Evolutionary conservation across 2,888 invertebrate species (phyloP).

Genomic region (Acleris sparsana): DNA sequence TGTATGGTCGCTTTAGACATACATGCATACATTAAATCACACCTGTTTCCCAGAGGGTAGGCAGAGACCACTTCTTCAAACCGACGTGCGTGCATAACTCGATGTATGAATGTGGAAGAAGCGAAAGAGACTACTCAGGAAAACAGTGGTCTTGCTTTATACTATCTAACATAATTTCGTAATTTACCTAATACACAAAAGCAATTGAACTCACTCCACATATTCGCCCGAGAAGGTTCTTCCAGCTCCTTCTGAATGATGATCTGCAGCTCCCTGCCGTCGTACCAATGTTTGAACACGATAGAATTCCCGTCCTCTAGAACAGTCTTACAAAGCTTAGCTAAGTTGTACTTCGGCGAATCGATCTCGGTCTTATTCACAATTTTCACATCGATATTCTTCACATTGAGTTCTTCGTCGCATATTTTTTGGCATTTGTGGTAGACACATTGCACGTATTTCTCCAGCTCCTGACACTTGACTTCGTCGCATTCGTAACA

Average conservation of each 20-base stretch:
- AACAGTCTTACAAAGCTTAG: conserved; percentile 55
- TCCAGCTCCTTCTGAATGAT: conserved; percentile 66
- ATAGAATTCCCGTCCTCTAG: conserved; percentile 53
- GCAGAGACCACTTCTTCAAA: no score
- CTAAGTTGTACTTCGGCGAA: conserved; percentile 46
- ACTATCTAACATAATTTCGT: no score
- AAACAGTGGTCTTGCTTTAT: no score
- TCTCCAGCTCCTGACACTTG: conserved; percentile 87
- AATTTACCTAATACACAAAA: neutral
- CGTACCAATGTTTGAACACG: conserved; percentile 59
- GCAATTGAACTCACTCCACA: conserved; percentile 59
- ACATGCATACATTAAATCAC: no score
- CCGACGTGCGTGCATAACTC: no score
- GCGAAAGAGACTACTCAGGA: no score
- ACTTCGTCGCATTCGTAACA: conserved; percentile 87
- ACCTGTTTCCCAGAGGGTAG: no score
- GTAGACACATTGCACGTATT: conserved; percentile 87
- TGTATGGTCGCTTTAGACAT: no score
- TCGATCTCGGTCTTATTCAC: conserved; percentile 56
- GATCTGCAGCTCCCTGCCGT: conserved; percentile 48
- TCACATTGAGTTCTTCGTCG: conserved; percentile 47
- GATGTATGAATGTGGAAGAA: no score
- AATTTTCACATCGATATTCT: conserved; percentile 44
- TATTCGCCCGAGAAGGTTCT: conserved; percentile 50
- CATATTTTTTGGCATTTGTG: conserved; percentile 50